These are phyloP conservation scores for Leucophenga maculata DNA, from an alignment of 2,888 invertebrate genomes.

Conservation along the genomic window DNA sequence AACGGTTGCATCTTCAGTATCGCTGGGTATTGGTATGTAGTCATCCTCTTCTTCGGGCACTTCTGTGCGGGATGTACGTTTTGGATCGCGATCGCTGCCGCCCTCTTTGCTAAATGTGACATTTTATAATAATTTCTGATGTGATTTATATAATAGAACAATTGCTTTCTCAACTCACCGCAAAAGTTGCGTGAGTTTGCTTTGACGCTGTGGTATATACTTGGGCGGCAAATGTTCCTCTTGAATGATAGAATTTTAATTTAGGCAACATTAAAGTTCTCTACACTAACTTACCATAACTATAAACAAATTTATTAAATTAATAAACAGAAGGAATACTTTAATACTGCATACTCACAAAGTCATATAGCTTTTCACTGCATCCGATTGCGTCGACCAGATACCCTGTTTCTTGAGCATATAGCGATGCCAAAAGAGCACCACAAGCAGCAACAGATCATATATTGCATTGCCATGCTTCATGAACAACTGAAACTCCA, in stretches of 20 bases:
- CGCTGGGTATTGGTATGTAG: too few species aligned
- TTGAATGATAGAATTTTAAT: too few species aligned
- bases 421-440: conserved; percentile 95
- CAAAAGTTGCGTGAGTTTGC: too few species aligned
- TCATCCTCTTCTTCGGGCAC: background rate
- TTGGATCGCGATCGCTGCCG: background rate
- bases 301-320: too few species aligned
- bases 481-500: conserved; percentile 91
- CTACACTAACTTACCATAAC: too few species aligned
- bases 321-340: too few species aligned
- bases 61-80: background rate
- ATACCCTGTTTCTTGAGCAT: conserved; percentile 54
- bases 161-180: too few species aligned
- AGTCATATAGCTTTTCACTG: background rate
- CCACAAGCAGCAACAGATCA: conserved; percentile 89
- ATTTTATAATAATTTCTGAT: background rate
- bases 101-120: background rate
- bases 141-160: too few species aligned
- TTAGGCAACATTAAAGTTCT: too few species aligned
- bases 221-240: too few species aligned
- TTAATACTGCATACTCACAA: background rate
- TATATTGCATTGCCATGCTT: conserved; percentile 87
- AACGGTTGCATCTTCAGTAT: background rate
- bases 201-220: too few species aligned
- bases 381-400: conserved; percentile 36